These are phyloP conservation scores for Ceratosolen solmsi DNA, from an alignment of 1,140 invertebrate species.

Conservation along the genomic window DNA sequence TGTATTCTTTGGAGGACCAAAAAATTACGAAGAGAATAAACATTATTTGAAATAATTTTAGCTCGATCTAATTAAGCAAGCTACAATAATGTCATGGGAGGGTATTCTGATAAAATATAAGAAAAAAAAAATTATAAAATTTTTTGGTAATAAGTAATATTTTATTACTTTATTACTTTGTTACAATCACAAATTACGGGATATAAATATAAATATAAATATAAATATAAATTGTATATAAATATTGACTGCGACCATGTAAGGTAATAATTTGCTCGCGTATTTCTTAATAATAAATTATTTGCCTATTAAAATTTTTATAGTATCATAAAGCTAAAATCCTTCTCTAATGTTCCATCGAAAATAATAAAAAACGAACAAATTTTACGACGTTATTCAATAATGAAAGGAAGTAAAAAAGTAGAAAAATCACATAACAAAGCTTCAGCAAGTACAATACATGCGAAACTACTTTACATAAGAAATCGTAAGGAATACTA, in stretches of 20 bases:
- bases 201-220: too few relatives aligned
- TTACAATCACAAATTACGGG: too few relatives aligned
- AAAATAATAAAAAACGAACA: constrained; percentile 18
- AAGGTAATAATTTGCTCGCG: constrained; percentile 20
- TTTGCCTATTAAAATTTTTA: constrained; percentile 25
- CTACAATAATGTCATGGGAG: not conserved
- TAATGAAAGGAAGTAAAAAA: too few relatives aligned
- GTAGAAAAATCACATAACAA: too few relatives aligned
- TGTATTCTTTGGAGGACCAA: not conserved
- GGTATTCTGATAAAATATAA: not conserved
- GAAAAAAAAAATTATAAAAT: not conserved
- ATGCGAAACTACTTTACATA: too few relatives aligned
- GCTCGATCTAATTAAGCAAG: not conserved
- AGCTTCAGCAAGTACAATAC: too few relatives aligned
- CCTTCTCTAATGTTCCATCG: not conserved
- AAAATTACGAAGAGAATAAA: not conserved
- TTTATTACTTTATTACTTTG: too few relatives aligned
- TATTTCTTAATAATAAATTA: constrained; percentile 8
- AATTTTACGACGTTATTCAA: constrained; percentile 27
- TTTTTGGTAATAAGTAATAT: not conserved
- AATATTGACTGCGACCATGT: constrained; percentile 3
- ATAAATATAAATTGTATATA: not conserved
- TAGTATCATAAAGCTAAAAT: constrained; percentile 22
- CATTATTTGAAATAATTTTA: constrained; percentile 6
- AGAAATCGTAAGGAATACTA: too few relatives aligned